phyloP scores from a whole-genome alignment of 2,797 vertebrate species.

The Tangara arthus region DNA sequence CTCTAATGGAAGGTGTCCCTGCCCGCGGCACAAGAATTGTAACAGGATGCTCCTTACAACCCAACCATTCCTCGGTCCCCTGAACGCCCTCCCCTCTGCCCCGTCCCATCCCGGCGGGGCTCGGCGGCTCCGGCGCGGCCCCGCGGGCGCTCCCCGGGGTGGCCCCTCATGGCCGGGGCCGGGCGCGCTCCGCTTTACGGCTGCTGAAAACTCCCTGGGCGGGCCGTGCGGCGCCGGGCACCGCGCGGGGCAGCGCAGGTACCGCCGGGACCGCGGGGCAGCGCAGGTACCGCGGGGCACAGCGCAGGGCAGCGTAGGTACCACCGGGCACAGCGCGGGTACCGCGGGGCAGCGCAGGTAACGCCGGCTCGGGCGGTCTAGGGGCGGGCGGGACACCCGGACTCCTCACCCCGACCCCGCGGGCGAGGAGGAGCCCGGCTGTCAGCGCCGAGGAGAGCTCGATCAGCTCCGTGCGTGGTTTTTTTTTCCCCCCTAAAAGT shows the following conservation, averaged over 20 bases:
- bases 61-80: accelerated
- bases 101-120: not conserved
- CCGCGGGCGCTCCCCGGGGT: not conserved
- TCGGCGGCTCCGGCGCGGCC: not conserved
- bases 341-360: not conserved
- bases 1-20: accelerated
- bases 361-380: not conserved
- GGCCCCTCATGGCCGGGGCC: not conserved
- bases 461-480: not conserved
- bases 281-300: not conserved
- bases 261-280: not conserved
- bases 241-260: not conserved
- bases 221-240: conserved; percentile 27
- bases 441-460: not conserved
- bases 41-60: accelerated
- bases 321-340: not conserved
- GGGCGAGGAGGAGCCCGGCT: not conserved
- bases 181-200: conserved; percentile 62
- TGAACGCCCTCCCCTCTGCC: not conserved
- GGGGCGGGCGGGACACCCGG: not conserved
- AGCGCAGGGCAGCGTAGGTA: not conserved
- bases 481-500: not conserved
- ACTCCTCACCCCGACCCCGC: not conserved
- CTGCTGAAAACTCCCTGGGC: conserved; percentile 64
- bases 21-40: not conserved